Conservation (phyloP, 2,888 invertebrate genomes). For the Lycophotia porphyrea region DNA sequence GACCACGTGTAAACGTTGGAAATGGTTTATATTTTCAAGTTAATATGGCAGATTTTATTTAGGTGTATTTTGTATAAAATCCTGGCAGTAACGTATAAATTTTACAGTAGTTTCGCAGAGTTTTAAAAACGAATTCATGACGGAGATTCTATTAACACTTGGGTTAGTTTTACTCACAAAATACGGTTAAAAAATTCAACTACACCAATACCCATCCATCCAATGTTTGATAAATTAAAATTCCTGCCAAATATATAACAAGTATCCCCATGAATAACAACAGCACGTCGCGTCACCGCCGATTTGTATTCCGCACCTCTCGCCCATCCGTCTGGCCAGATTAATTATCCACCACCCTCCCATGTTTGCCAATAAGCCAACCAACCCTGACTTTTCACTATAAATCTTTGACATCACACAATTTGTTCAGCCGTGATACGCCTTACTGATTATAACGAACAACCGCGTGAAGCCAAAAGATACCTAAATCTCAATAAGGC, state of each 20-base stretch:
- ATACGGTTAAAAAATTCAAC: background rate
- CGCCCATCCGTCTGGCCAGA: constrained; percentile 86
- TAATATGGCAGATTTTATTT: constrained; percentile 22
- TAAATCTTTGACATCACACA: constrained; percentile 77
- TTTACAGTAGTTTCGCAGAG: background rate
- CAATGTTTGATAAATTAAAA: constrained; percentile 51
- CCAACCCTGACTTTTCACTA: constrained; percentile 80
- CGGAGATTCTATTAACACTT: no score
- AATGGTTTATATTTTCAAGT: constrained; percentile 23
- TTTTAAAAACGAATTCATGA: background rate
- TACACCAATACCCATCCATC: constrained; percentile 1
- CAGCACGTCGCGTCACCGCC: constrained; percentile 69
- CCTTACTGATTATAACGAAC: constrained; percentile 59
- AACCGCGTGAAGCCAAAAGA: constrained; percentile 31
- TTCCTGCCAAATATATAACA: constrained; percentile 57
- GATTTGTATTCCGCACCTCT: constrained; percentile 87
- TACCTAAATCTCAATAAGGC: constrained; percentile 51
- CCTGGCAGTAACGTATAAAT: background rate
- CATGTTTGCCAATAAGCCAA: constrained; percentile 88
- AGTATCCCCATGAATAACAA: constrained; percentile 66
- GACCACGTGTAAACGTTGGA: constrained; percentile 30
- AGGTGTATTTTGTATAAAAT: background rate
- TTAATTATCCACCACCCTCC: constrained; percentile 87
- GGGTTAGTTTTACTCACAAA: background rate
- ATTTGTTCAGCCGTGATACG: constrained; percentile 62